A percentile compares a stretch with the other conserved stretches of the same genome.
These are phyloP conservation scores for Glyptemys insculpta DNA, from an alignment of 2,797 vertebrate genomes.

Conservation along the genomic window DNA sequence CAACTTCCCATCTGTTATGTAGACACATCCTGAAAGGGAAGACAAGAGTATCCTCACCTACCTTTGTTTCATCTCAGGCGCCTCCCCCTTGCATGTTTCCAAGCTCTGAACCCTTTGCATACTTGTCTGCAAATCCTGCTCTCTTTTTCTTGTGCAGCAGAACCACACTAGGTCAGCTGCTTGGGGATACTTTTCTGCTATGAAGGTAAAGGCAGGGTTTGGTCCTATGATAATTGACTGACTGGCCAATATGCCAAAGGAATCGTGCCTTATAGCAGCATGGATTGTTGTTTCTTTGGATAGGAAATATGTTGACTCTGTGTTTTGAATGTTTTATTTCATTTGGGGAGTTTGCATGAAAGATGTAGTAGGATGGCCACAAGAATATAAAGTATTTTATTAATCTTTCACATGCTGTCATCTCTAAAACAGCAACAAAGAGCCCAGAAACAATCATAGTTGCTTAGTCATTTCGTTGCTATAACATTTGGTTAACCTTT, in stretches of 20 bases:
- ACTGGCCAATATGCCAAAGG: not conserved
- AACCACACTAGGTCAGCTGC: not conserved
- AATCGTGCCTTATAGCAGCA: rapidly evolving
- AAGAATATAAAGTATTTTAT: not conserved
- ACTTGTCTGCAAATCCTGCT: not conserved
- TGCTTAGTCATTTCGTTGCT: conserved; percentile 29
- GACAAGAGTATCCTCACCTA: not conserved
- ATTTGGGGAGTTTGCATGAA: not conserved
- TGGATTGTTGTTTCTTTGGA: not conserved
- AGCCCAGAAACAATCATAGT: not conserved
- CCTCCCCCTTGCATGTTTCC: not conserved
- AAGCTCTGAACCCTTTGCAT: not conserved
- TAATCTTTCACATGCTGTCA: not conserved
- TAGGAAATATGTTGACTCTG: not conserved
- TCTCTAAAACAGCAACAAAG: conserved; percentile 14
- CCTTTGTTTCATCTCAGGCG: rapidly evolving
- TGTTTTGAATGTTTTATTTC: not conserved
- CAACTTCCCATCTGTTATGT: not conserved
- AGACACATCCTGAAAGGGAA: not conserved
- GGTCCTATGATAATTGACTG: not conserved
- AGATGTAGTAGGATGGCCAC: not conserved
- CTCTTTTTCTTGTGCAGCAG: not conserved
- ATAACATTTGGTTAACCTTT: conserved; percentile 49
- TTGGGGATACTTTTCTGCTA: not conserved
- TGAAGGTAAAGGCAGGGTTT: not conserved